These are phyloP conservation scores for Amia ocellicauda DNA, from an alignment of 2,113 vertebrate species.

Conservation along the genomic window DNA sequence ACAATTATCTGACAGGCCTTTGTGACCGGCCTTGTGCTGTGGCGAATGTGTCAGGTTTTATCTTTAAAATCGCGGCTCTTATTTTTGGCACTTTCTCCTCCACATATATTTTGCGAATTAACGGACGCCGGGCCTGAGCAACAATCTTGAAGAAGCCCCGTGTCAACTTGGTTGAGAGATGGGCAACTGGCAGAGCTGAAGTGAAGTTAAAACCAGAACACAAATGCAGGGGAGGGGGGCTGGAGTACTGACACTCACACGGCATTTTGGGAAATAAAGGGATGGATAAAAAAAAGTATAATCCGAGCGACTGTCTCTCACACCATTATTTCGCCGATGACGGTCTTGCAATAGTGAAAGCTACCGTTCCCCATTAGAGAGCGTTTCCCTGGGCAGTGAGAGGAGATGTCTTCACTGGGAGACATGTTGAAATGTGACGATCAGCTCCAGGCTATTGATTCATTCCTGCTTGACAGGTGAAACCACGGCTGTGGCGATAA, in stretches of 20 bases:
- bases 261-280: neutral
- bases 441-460: constrained; percentile 79
- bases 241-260: too few species aligned
- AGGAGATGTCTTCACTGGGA: constrained; percentile 37
- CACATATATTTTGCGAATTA: neutral
- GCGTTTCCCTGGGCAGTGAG: constrained; percentile 21
- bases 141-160: neutral
- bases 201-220: neutral
- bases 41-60: neutral
- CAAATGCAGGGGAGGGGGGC: neutral
- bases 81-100: neutral
- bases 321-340: constrained; percentile 14
- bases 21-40: neutral
- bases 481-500: constrained; percentile 75
- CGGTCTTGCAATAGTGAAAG: constrained; percentile 17
- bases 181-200: neutral
- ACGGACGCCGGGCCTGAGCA: neutral
- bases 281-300: neutral
- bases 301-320: neutral
- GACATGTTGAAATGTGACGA: constrained; percentile 60
- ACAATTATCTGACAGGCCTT: neutral
- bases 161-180: neutral
- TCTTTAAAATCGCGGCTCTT: neutral
- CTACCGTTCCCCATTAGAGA: constrained; percentile 6
- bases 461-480: constrained; percentile 81